A percentile compares a stretch with the other conserved stretches of the same genome.
phyloP scores from a whole-genome alignment of 2,113 vertebrate genomes.

The Semnornis frantzii region DNA sequence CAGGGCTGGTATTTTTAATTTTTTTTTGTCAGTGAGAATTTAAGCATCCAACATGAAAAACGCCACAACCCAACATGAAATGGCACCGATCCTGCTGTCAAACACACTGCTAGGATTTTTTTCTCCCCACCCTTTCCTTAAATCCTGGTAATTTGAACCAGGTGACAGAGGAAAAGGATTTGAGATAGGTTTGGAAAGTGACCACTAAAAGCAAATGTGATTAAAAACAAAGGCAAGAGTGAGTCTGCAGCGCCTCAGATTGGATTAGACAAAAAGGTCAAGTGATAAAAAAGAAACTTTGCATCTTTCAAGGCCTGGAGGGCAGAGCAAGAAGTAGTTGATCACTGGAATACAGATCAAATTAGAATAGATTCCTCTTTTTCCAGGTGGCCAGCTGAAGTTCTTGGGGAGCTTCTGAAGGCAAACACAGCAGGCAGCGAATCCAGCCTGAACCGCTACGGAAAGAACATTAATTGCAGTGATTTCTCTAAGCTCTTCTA shows the following conservation, averaged over 20 bases:
- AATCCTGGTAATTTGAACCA: background rate
- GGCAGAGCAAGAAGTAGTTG: background rate
- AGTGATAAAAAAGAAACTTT: conserved; percentile 44
- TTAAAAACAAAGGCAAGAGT: background rate
- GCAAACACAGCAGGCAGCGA: background rate
- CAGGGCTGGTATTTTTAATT: background rate
- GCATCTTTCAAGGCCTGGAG: background rate
- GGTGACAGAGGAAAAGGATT: background rate
- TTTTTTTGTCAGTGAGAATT: background rate
- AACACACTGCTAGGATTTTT: background rate
- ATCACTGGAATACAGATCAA: background rate
- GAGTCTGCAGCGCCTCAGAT: background rate
- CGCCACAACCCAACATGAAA: background rate
- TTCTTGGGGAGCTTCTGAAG: background rate
- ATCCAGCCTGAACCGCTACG: background rate
- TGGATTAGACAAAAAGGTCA: conserved; percentile 27
- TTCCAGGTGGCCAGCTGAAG: background rate
- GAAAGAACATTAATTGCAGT: background rate
- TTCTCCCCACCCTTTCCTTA: background rate
- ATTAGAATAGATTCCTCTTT: conserved; percentile 14
- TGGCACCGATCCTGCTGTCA: background rate
- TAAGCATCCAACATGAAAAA: background rate
- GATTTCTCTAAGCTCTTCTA: background rate
- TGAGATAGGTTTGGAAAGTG: background rate
- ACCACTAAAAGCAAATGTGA: background rate